A percentile compares a stretch with the other conserved stretches of the same genome.
Evolutionary conservation across 2,113 vertebrate genomes (phyloP).

Genomic region (Meleagris gallopavo): DNA sequence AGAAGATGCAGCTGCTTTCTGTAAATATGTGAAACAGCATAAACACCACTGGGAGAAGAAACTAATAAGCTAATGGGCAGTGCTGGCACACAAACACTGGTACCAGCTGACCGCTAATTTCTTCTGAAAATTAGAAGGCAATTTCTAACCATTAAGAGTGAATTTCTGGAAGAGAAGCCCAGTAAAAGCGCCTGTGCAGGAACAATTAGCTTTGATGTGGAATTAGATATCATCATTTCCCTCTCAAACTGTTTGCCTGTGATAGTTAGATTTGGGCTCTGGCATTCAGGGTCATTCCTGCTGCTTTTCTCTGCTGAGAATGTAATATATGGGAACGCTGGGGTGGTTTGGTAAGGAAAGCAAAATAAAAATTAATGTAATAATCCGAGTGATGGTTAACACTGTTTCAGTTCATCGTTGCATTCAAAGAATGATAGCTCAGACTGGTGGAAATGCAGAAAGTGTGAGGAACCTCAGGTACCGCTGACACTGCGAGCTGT

Average conservation of each 20-base stretch:
- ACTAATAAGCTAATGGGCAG: conserved; percentile 48
- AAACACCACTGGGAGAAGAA: conserved; percentile 20
- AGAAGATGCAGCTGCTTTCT: conserved; percentile 14
- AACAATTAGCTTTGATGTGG: not conserved
- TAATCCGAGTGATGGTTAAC: not conserved
- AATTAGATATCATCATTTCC: not conserved
- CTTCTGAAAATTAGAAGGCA: conserved; percentile 45
- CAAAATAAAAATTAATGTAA: not conserved
- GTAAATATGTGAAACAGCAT: not conserved
- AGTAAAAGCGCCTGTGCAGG: not conserved
- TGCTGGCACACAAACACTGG: conserved; percentile 3
- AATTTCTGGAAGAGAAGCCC: conserved; percentile 37
- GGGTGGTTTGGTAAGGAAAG: not conserved
- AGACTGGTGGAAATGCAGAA: not conserved
- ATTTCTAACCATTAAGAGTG: conserved; percentile 40
- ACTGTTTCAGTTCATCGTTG: not conserved
- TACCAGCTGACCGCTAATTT: conserved; percentile 17
- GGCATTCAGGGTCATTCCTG: not conserved
- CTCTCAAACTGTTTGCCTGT: not conserved
- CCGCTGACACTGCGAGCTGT: conserved; percentile 16
- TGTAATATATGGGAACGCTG: not conserved
- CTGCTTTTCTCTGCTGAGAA: not conserved
- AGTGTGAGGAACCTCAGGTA: not conserved
- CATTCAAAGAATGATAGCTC: not conserved
- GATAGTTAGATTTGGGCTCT: not conserved